Base-by-base conservation (phyloP, 2,797 vertebrate species). In the Hoplostethus mediterraneus region DNA sequence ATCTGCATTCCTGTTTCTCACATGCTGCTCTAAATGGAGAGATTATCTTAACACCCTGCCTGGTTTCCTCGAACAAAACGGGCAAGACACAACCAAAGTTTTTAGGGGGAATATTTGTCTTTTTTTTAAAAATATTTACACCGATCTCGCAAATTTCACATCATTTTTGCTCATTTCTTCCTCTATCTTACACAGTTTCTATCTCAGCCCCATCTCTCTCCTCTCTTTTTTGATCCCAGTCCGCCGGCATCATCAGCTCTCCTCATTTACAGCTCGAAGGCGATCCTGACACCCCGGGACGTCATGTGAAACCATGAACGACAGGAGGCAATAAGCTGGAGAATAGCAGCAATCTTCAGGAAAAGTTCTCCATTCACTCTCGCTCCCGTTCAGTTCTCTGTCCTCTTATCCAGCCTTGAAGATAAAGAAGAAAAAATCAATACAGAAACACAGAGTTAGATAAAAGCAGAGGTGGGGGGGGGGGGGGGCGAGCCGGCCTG, bases 401-500 rank as follows among this genome's bases (percentile, higher is more conserved):
- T 96, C 95, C 96, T 96, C 95, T 96, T 95, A 96, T 96, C 96
- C 96, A 94, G 95, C 95, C 95, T 91, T 92, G 95, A 95, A 97
- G 97, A 98, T 97, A 97, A 97, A 97, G 86, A 57, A 80, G 77
- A 79, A 86, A 96, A 97, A 97, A 98, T 98, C 97, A 97, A 98
- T 98, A 97, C 91, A 91, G 84, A 95, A 96, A 95, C 97, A 96
- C 95, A 94, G 92, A 80, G 94, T 95, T 95, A 97, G 97, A 97
- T 97, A 96, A 96, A 97, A 96, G 96, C 92, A n/a, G 78, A 59
- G 53, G 73, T 64, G 53, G 44, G 69, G 67, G 79, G 78, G 57
- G 53, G 73, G 66, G 53, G 44, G 69, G 67, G 79, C 71, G 80
- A 91, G 92, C 88, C 2, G 2, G 75, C 92, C 93, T 76, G 87